Evolutionary conservation across 2,888 invertebrate genomes (phyloP), one percentile per base, ranked within the genome.

Genomic region (Caradrina clavipalpis): DNA sequence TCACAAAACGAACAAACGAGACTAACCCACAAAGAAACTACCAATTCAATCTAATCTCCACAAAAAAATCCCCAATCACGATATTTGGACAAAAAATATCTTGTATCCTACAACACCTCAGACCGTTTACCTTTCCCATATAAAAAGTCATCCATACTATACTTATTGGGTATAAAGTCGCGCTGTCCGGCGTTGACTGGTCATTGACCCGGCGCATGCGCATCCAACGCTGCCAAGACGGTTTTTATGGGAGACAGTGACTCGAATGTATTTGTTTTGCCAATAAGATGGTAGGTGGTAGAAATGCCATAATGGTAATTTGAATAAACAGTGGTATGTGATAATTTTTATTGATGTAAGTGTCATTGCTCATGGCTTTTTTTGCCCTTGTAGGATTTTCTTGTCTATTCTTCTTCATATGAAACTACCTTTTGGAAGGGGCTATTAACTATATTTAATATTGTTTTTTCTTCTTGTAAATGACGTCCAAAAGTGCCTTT

Each of bases 121-220:
- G 53, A 69, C 11, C 61, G 11, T 66, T 56, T 63, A 26, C 62
- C 56, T 66, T 69, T 60, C 42, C 42, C 19, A 59, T 71, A 63
- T 61, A 81, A 78, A 81, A 70, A 78, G 56, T 66, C 60, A 65
- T 65, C 49, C 54, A 71, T 56, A 72, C 76, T 78, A 79, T 75
- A 79, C 61, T 80, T 78, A 80, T 78, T 78, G 78, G 76, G 55
- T 78, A 67, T 80, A 63, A 68, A 82, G 73, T 66, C 70, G 60
- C 73, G 66, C 31, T 80, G 82, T 81, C 85, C 83, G 79, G 63
- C 66, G 80, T 26, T 67, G 74, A 66, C 72, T 45, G 83, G 85
- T 67, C 86, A 45, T 65, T 78, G 85, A 84, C 80, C 86, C 76
- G 39, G 56, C 81, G 85, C 74, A 39, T 49, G 76, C 73, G 77